Percentiles rank a stretch among this genome's conserved stretches.
Conservation (phyloP, 2,888 invertebrate genomes). For the Cancer borealis region DNA sequence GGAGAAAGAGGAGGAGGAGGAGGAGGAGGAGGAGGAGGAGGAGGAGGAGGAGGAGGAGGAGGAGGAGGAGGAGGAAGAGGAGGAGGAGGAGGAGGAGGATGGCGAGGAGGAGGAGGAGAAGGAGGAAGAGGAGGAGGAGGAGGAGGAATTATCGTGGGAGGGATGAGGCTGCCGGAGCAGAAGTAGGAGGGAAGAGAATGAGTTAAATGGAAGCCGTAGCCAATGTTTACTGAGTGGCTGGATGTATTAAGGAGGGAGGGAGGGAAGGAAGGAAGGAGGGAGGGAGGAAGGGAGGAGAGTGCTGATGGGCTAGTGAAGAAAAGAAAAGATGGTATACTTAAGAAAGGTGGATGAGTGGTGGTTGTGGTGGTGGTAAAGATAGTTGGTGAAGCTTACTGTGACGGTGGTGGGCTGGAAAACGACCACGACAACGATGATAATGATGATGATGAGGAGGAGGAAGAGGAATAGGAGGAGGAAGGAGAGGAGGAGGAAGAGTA, state of each 20-base stretch:
- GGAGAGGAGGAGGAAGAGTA: neutral
- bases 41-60: constrained; percentile 26
- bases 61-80: neutral
- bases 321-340: constrained; percentile 39
- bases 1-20: neutral
- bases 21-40: constrained; percentile 13
- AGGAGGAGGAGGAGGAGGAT: neutral
- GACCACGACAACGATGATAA: neutral
- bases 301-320: neutral
- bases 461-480: neutral
- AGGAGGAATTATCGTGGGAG: neutral
- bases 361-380: neutral
- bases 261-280: neutral
- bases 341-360: neutral
- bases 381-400: neutral
- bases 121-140: constrained; percentile 4
- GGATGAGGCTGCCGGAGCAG: neutral
- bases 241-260: neutral
- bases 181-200: neutral
- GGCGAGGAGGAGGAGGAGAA: constrained; percentile 39
- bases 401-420: neutral
- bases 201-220: constrained; percentile 38
- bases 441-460: constrained; percentile 2
- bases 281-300: constrained; percentile 13
- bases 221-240: constrained; percentile 33